Evolutionary conservation across 2,888 invertebrate species (phyloP).

Genomic region (Lepidocyrtinus sp.): DNA sequence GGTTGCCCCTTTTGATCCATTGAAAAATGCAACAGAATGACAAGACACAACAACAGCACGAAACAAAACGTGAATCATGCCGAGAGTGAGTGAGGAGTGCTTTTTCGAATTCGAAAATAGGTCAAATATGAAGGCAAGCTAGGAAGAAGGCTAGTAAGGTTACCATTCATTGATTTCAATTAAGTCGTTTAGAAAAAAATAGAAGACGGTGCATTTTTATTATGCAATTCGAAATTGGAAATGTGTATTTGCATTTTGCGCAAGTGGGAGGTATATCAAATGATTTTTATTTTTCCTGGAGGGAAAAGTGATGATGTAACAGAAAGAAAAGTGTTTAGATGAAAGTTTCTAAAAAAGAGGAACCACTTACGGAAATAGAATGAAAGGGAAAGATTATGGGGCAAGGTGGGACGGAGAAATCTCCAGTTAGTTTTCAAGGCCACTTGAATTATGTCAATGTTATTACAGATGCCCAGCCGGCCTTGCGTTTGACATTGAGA

Average conservation of each 20-base stretch:
- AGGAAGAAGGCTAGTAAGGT: background rate
- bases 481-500: constrained; percentile 93
- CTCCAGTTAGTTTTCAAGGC: constrained; percentile 4
- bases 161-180: constrained; percentile 2
- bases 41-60: background rate
- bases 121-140: constrained; percentile 13
- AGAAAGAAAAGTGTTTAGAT: too few species aligned
- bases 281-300: background rate
- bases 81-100: background rate
- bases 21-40: constrained; percentile 1
- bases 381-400: background rate
- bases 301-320: constrained; percentile 2
- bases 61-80: constrained; percentile 13
- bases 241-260: background rate
- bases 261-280: background rate
- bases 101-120: constrained; percentile 10
- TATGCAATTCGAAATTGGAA: background rate
- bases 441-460: background rate
- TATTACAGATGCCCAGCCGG: constrained; percentile 85
- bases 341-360: too few species aligned
- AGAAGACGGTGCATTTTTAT: background rate
- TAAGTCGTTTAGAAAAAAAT: background rate
- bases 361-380: background rate
- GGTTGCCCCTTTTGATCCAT: constrained; percentile 13
- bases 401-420: constrained; percentile 1